phyloP scores from a whole-genome alignment of 2,113 vertebrate species.

The Phalacrocorax brasilianus region DNA sequence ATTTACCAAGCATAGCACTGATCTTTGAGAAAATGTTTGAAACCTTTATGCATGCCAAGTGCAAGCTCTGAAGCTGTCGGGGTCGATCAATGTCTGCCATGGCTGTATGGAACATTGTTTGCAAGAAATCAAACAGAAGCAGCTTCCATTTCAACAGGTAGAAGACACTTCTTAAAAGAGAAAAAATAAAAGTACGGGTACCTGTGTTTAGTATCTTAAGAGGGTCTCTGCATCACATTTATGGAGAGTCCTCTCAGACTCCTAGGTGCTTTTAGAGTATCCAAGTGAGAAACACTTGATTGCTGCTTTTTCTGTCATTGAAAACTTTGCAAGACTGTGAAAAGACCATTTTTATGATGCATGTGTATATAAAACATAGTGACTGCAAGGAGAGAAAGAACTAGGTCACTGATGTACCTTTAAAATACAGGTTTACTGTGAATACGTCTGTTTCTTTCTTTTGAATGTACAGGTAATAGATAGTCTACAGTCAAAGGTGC shows the following conservation, averaged over 20 bases:
- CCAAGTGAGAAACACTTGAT: neutral
- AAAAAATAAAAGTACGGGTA: neutral
- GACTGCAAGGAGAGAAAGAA: neutral
- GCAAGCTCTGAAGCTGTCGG: neutral
- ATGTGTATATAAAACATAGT: neutral
- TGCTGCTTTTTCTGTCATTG: neutral
- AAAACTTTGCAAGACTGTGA: neutral
- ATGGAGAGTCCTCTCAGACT: neutral
- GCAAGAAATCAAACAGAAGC: neutral
- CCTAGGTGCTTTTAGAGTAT: neutral
- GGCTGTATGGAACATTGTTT: fast-evolving
- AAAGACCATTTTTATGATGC: neutral
- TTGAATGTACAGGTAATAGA: neutral
- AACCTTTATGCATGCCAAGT: neutral
- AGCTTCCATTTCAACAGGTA: neutral
- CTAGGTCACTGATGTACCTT: neutral
- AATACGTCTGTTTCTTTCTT: neutral
- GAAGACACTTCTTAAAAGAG: neutral
- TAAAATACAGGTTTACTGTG: neutral
- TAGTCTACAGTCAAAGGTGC: neutral
- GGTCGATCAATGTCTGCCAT: neutral
- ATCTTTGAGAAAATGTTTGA: neutral
- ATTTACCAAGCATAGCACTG: neutral
- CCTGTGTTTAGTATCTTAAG: neutral
- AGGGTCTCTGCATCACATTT: neutral